Conservation (phyloP, 2,888 invertebrate species). For the Hydrotaea cyrtoneurina region DNA sequence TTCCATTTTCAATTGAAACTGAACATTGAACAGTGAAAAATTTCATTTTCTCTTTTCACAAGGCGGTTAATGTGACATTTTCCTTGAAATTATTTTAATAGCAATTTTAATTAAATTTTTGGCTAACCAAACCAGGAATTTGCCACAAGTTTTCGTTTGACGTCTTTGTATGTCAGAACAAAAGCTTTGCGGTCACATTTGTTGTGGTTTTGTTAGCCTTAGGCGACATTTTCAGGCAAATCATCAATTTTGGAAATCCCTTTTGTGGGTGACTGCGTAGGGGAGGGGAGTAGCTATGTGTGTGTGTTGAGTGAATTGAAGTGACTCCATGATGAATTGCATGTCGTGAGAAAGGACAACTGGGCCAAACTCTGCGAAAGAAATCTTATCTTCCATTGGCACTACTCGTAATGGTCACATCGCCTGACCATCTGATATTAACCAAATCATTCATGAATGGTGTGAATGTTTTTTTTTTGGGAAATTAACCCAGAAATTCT, state of each 20-base stretch:
- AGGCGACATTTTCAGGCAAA: too few relatives aligned
- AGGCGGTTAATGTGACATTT: conserved; percentile 11
- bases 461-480: neutral
- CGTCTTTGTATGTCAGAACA: neutral
- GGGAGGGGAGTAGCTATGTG: too few relatives aligned
- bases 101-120: conserved; percentile 24
- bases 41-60: neutral
- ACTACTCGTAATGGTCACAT: neutral
- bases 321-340: neutral
- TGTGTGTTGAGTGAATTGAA: neutral
- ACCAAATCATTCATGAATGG: neutral
- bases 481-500: neutral
- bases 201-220: neutral
- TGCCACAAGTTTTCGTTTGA: conserved; percentile 4
- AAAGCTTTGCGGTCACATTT: neutral
- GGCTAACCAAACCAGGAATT: conserved; percentile 6
- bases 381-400: neutral
- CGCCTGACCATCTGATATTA: conserved; percentile 6
- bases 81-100: conserved; percentile 14
- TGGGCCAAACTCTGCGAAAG: too few relatives aligned
- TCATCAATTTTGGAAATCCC: too few relatives aligned
- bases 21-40: neutral
- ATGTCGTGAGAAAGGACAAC: too few relatives aligned
- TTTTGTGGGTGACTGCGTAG: too few relatives aligned
- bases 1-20: conserved; percentile 5